Percentiles rank a stretch among this genome's conserved stretches.
Conservation (phyloP, 2,113 vertebrate genomes). For the Hypanus sabinus region DNA sequence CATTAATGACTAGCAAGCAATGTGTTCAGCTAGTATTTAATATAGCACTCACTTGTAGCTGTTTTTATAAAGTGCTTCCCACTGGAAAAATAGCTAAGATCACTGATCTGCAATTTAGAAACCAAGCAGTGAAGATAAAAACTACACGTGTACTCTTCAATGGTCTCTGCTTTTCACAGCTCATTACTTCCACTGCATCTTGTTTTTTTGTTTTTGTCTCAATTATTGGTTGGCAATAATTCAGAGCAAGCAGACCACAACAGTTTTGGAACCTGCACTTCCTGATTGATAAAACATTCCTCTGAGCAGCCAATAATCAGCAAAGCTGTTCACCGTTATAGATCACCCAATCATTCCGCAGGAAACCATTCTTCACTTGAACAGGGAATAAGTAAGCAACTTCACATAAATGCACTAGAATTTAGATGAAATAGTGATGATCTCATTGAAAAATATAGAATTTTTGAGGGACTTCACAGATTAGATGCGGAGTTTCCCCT, state of each 20-base stretch:
- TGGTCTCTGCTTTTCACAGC: neutral
- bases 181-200: neutral
- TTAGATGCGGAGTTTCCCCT: no score
- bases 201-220: neutral
- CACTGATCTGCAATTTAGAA: neutral
- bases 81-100: neutral
- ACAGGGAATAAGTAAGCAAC: no score
- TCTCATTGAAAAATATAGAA: no score
- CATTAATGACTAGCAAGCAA: no score
- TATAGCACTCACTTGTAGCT: no score
- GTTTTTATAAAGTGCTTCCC: no score
- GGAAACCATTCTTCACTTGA: neutral
- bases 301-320: neutral
- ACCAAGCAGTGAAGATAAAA: neutral
- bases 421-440: no score
- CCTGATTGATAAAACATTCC: neutral
- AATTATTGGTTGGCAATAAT: neutral
- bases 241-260: neutral
- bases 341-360: neutral
- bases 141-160: neutral
- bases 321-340: neutral
- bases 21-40: no score
- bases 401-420: no score
- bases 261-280: neutral
- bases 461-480: no score